Evolutionary conservation across 1,140 invertebrate genomes (phyloP).

Genomic region (Homalodisca vitripennis): DNA sequence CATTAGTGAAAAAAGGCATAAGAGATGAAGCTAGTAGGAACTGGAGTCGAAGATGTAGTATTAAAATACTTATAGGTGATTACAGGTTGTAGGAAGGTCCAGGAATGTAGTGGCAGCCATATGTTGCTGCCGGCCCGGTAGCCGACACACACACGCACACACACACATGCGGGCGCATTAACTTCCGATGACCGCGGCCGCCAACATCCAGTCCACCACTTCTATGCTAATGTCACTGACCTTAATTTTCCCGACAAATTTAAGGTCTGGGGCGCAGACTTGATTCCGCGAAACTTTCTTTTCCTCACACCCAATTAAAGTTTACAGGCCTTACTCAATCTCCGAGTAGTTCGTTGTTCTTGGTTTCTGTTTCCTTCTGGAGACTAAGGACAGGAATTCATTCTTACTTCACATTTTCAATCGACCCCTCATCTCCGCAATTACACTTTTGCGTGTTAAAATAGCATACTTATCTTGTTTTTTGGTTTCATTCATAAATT

Average conservation of each 20-base stretch:
- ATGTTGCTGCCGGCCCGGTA: constrained; percentile 1
- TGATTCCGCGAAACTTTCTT: too few relatives aligned
- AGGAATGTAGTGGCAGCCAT: constrained; percentile 5
- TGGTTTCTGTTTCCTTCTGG: too few relatives aligned
- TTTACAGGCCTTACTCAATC: too few relatives aligned
- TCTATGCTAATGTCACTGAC: constrained; percentile 13
- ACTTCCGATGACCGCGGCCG: neutral
- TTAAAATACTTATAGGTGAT: constrained; percentile 11
- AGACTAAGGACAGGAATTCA: too few relatives aligned
- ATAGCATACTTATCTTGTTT: too few relatives aligned
- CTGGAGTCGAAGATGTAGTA: constrained; percentile 4
- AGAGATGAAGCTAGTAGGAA: constrained; percentile 4
- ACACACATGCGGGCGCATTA: constrained; percentile 7
- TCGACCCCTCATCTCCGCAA: too few relatives aligned
- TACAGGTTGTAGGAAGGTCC: neutral
- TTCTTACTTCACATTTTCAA: too few relatives aligned
- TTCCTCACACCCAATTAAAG: too few relatives aligned
- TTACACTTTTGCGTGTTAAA: too few relatives aligned
- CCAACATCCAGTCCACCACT: too few relatives aligned
- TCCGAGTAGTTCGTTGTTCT: too few relatives aligned
- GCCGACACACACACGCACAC: neutral
- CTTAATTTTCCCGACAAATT: constrained; percentile 17
- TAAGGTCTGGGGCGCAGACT: constrained; percentile 6
- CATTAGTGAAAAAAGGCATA: neutral
- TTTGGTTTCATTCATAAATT: too few relatives aligned